Evolutionary conservation across 2,888 invertebrate genomes (phyloP), one percentile per base, ranked within the genome.

Genomic region (Liposcelis brunnea): DNA sequence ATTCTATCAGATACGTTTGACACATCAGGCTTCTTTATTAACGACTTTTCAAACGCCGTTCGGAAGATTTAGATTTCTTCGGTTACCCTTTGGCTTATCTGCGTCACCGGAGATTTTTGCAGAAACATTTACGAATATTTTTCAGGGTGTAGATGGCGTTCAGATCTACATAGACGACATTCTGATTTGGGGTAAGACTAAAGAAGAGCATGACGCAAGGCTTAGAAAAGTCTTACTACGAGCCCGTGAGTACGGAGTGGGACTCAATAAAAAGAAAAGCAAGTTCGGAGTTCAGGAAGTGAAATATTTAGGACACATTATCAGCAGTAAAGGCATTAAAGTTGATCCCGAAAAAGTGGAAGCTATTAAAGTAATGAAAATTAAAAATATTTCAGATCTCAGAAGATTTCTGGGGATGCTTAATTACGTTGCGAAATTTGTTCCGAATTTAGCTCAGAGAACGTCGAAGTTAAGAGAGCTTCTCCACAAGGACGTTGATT

Each of bases 231-330:
- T 59, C 6, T 31, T 55, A 16, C 42, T 53, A 16, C 47, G 53
- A 19, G 52, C 57, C 19, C 43, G 45, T 19, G 47, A 53, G 32
- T 34, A 49, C 32, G 52, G 55, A 47, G 51, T 58, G 1, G 43
- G 51, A 10, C 47, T 59, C 4, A 58, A 60, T 43, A 47, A 53
- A 33, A 43, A 51, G 8, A 59, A 58, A 51, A 56, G 53, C 46
- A 10, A 47, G 12, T 37, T 53, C 26, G 44, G 49, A 15, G 33
- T 45, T 48, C 3, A 50, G 48, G 45, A 50, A 47, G 42, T 56
- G 1, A 49, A 49, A 42, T 57, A 55, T 50, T 47, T 57, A 11
- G 56, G 54, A 2, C 55, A 58, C 43, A 49, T 51, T 1, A 47
- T 55, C 8, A 50, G 50, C 6, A 42, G 47, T 15, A 36, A 49